Percentiles rank a stretch among this genome's conserved stretches.
Conservation (phyloP, 2,888 invertebrate species). For the Agrotis ipsilon region DNA sequence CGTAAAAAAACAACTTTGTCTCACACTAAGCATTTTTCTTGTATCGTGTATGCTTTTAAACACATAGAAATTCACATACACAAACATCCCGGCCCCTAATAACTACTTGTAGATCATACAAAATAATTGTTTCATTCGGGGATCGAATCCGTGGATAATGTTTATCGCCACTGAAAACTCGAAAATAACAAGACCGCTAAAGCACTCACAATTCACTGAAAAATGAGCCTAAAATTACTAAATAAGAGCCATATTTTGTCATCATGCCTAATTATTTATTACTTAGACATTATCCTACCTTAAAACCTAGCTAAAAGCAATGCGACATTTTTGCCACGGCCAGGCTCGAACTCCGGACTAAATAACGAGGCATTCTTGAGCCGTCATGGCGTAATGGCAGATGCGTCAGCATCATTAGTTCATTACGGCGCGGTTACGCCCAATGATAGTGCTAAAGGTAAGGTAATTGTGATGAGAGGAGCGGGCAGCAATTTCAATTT, state of each 20-base stretch:
- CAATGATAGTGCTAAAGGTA: slow-evolving; percentile 66
- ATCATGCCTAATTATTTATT: slow-evolving; percentile 19
- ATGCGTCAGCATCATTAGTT: slow-evolving; percentile 87
- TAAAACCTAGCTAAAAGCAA: slow-evolving; percentile 21
- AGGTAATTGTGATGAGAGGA: slow-evolving; percentile 13
- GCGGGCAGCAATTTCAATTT: background rate
- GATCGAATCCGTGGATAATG: too few species aligned
- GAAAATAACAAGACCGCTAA: background rate
- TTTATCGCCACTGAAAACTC: background rate
- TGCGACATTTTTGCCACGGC: slow-evolving; percentile 38
- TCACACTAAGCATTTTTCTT: too few species aligned
- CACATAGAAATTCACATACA: too few species aligned
- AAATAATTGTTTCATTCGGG: too few species aligned
- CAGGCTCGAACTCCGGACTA: slow-evolving; percentile 18
- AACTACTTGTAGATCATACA: too few species aligned
- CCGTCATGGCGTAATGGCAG: slow-evolving; percentile 75
- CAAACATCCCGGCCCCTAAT: too few species aligned
- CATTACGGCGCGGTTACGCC: slow-evolving; percentile 83
- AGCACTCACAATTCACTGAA: background rate
- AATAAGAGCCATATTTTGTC: background rate
- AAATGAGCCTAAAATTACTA: background rate
- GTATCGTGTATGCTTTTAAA: too few species aligned
- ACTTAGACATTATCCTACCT: background rate
- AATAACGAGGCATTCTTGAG: slow-evolving; percentile 69
- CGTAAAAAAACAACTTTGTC: too few species aligned